Conservation (phyloP, 2,888 invertebrate species). For the Lasioglossum lativentre region DNA sequence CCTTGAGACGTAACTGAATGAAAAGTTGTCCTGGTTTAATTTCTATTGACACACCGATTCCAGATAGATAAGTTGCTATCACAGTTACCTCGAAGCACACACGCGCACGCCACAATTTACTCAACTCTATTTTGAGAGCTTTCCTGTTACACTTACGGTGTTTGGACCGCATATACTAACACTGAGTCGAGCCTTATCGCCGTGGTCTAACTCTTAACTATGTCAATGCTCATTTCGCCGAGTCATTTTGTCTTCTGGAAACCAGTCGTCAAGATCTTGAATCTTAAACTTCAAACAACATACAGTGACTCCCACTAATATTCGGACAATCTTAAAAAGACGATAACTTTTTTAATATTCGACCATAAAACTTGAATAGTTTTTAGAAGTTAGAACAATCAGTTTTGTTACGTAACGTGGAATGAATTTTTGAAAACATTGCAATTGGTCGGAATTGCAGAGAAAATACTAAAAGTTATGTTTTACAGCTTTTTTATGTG, state of each 20-base stretch:
- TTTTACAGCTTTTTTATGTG: too few relatives aligned
- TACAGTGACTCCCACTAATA: too few relatives aligned
- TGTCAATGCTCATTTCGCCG: slow-evolving; percentile 6
- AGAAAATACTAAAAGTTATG: too few relatives aligned
- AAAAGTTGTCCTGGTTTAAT: slow-evolving; percentile 19
- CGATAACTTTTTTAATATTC: too few relatives aligned
- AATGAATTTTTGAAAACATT: too few relatives aligned
- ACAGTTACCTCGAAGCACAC: slow-evolving; percentile 7
- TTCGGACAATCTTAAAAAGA: too few relatives aligned
- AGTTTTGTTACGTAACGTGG: too few relatives aligned
- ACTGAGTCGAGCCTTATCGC: neutral
- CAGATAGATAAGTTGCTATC: slow-evolving; percentile 18
- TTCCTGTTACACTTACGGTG: slow-evolving; percentile 1
- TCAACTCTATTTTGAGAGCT: slow-evolving; percentile 5
- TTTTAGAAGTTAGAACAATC: too few relatives aligned
- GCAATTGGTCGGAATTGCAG: too few relatives aligned
- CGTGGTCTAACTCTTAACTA: neutral
- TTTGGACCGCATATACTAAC: neutral
- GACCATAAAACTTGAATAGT: too few relatives aligned
- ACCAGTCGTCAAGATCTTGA: neutral
- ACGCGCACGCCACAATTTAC: neutral
- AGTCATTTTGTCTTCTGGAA: neutral
- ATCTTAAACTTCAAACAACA: neutral
- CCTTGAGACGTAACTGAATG: neutral
- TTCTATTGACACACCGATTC: slow-evolving; percentile 18